Conservation (phyloP, 2,888 invertebrate species). For the Lasioglossum zephyrum region DNA sequence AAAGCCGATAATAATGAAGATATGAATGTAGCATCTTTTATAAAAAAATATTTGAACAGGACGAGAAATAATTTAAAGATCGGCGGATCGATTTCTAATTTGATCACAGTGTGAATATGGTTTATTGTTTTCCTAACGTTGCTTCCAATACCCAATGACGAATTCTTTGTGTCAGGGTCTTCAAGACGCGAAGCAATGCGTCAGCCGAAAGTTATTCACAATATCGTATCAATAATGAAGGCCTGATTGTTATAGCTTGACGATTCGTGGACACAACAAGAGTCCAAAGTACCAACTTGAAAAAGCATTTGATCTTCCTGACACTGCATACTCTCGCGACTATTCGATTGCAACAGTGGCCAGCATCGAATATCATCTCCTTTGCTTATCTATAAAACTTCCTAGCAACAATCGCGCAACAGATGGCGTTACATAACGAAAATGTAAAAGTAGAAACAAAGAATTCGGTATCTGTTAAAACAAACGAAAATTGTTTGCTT, state of each 20-base stretch:
- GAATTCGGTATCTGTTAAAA: not conserved
- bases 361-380: not conserved
- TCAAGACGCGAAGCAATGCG: not conserved
- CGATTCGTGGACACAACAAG: constrained; percentile 18
- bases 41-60: no score
- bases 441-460: not conserved
- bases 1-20: no score
- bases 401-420: not conserved
- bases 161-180: not conserved
- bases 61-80: no score
- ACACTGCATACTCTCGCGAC: not conserved
- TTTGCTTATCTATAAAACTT: constrained; percentile 5
- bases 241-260: not conserved
- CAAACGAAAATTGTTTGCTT: constrained; percentile 1
- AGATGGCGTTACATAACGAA: not conserved
- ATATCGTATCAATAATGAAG: constrained; percentile 15
- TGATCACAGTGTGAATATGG: not conserved
- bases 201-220: not conserved
- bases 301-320: not conserved
- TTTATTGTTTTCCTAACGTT: not conserved
- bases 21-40: no score
- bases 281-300: not conserved
- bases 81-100: not conserved
- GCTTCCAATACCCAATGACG: not conserved
- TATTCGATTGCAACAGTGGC: not conserved